phyloP scores from a whole-genome alignment of 1,140 invertebrate genomes.

The Sminthurinus signatus region DNA sequence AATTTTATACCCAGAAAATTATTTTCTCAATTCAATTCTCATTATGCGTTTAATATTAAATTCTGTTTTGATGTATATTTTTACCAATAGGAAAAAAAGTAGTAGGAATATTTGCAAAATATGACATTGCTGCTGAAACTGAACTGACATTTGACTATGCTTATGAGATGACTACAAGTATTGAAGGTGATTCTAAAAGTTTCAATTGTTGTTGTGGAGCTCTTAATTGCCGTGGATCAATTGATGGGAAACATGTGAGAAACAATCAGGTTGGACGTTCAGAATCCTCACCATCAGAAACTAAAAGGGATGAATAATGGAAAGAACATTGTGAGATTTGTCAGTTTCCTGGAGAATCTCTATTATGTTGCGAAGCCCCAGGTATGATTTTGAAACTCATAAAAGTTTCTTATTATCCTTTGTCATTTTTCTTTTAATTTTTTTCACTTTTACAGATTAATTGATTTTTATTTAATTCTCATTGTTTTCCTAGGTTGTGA shows the following conservation, averaged over 20 bases:
- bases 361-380: conserved; percentile 30
- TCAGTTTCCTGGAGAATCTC: conserved; percentile 16
- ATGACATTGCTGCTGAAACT: conserved; percentile 18
- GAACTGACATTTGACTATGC: conserved; percentile 35
- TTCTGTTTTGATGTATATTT: too few relatives aligned
- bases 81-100: too few relatives aligned
- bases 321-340: conserved; percentile 27
- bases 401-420: too few relatives aligned
- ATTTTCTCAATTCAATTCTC: too few relatives aligned
- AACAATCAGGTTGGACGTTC: background rate
- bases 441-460: too few relatives aligned
- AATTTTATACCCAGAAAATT: too few relatives aligned
- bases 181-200: background rate
- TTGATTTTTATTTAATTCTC: too few relatives aligned
- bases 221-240: conserved; percentile 14
- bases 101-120: conserved; percentile 26
- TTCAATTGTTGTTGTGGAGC: conserved; percentile 27
- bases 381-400: too few relatives aligned
- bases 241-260: conserved; percentile 1
- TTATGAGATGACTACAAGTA: conserved; percentile 4
- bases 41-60: too few relatives aligned
- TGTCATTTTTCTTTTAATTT: too few relatives aligned
- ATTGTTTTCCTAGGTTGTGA: too few relatives aligned
- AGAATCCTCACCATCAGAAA: background rate
- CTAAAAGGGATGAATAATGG: conserved; percentile 8